A percentile compares a stretch with the other conserved stretches of the same genome.
Evolutionary conservation across 2,888 invertebrate genomes (phyloP).

Genomic region (Trimorus sp.): DNA sequence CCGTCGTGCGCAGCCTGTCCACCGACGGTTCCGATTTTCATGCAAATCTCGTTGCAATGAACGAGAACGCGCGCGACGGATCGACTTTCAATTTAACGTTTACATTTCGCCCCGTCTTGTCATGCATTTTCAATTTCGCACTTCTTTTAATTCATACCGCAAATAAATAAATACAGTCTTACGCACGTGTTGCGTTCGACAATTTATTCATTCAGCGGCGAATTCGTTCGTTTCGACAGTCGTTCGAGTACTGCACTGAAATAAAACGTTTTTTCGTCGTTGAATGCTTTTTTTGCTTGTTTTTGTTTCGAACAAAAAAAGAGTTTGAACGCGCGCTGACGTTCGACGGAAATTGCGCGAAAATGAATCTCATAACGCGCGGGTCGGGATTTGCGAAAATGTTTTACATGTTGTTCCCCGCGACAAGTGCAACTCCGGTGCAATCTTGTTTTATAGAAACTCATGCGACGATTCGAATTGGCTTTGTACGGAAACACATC

Average conservation of each 20-base stretch:
- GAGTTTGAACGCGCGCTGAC: background rate
- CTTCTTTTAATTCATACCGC: slow-evolving; percentile 10
- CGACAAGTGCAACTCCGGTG: slow-evolving; percentile 38
- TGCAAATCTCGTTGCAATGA: slow-evolving; percentile 58
- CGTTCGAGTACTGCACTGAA: no score
- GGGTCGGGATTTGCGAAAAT: background rate
- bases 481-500: slow-evolving; percentile 42
- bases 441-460: slow-evolving; percentile 55
- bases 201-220: background rate
- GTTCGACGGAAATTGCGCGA: no score
- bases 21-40: slow-evolving; percentile 54
- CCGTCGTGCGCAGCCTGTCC: slow-evolving; percentile 51
- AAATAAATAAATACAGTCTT: slow-evolving; percentile 7
- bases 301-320: background rate
- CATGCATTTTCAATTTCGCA: slow-evolving; percentile 32
- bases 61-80: slow-evolving; percentile 36
- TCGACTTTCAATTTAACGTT: slow-evolving; percentile 58
- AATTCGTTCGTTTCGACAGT: background rate
- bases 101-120: slow-evolving; percentile 47
- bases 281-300: no score
- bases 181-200: background rate
- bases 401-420: slow-evolving; percentile 14
- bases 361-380: no score
- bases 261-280: no score
- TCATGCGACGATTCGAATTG: slow-evolving; percentile 47